Evolutionary conservation across 2,888 invertebrate genomes (phyloP).

Genomic region (Clanis bilineata): DNA sequence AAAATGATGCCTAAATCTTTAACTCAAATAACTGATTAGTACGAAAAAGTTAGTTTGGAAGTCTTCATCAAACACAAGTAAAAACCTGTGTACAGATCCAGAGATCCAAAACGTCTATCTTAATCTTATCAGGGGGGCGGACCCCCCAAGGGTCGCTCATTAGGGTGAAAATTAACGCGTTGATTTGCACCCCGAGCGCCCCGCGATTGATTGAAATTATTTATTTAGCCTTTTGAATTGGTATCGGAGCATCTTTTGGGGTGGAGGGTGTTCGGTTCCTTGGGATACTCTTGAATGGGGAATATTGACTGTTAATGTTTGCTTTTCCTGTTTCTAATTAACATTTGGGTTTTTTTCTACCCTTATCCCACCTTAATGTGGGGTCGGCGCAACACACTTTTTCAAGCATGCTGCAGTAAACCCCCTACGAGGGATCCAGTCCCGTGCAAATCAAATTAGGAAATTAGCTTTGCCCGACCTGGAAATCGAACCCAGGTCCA

Average conservation of each 20-base stretch:
- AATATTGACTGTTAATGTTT: background rate
- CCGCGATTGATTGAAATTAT: slow-evolving; percentile 52
- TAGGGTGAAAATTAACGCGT: slow-evolving; percentile 48
- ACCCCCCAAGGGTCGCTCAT: slow-evolving; percentile 18
- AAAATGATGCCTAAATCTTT: too few relatives aligned
- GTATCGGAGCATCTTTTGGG: slow-evolving; percentile 13
- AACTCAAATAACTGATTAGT: too few relatives aligned
- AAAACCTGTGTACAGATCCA: background rate
- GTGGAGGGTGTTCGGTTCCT: slow-evolving; percentile 2
- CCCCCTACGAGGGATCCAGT: too few relatives aligned
- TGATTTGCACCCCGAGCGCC: slow-evolving; percentile 35
- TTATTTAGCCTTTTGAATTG: slow-evolving; percentile 37
- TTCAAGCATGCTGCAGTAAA: too few relatives aligned
- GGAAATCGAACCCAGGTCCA: too few relatives aligned
- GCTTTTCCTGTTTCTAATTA: too few relatives aligned
- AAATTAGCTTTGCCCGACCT: too few relatives aligned
- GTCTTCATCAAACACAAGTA: background rate
- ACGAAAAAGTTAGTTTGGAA: too few relatives aligned
- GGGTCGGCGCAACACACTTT: too few relatives aligned
- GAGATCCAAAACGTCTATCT: slow-evolving; percentile 7
- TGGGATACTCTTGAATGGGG: background rate
- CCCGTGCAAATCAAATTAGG: too few relatives aligned
- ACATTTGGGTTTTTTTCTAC: too few relatives aligned
- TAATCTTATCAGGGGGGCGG: slow-evolving; percentile 6
- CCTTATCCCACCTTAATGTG: too few relatives aligned